phyloP scores from a whole-genome alignment of 2,888 invertebrate species.

The Germaria angustata region DNA sequence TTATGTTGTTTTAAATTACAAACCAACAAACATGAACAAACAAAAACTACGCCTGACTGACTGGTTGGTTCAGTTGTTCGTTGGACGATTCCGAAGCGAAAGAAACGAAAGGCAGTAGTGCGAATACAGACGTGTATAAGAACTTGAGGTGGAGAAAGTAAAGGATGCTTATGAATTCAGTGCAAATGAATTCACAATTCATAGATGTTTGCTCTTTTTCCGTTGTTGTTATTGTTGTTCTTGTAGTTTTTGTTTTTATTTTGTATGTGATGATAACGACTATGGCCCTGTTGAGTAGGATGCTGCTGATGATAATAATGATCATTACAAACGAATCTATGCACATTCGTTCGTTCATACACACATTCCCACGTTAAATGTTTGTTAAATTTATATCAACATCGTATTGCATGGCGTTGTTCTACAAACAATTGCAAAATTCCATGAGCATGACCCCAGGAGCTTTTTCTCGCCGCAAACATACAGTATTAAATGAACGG shows the following conservation, averaged over 20 bases:
- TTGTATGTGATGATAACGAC: constrained; percentile 33
- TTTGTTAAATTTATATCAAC: constrained; percentile 41
- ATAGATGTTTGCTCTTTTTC: constrained; percentile 53
- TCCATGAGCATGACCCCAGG: constrained; percentile 61
- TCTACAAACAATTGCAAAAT: constrained; percentile 61
- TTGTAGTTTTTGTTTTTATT: background rate
- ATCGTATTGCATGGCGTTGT: constrained; percentile 51
- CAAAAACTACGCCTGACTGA: constrained; percentile 14
- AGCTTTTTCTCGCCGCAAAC: constrained; percentile 48
- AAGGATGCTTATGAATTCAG: constrained; percentile 52
- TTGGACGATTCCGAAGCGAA: background rate
- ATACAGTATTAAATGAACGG: constrained; percentile 55
- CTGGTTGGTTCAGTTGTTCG: background rate
- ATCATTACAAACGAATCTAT: constrained; percentile 44
- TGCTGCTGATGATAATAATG: constrained; percentile 22
- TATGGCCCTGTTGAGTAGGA: background rate
- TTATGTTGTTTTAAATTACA: constrained; percentile 52
- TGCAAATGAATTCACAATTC: constrained; percentile 59
- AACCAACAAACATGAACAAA: constrained; percentile 48
- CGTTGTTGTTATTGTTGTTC: background rate
- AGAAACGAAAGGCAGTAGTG: background rate
- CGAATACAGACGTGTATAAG: background rate
- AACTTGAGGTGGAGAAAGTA: constrained; percentile 31
- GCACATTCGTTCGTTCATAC: constrained; percentile 9
- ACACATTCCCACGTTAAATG: constrained; percentile 25